Evolutionary conservation across 2,113 vertebrate genomes (phyloP).

Genomic region (Delphinus delphis): DNA sequence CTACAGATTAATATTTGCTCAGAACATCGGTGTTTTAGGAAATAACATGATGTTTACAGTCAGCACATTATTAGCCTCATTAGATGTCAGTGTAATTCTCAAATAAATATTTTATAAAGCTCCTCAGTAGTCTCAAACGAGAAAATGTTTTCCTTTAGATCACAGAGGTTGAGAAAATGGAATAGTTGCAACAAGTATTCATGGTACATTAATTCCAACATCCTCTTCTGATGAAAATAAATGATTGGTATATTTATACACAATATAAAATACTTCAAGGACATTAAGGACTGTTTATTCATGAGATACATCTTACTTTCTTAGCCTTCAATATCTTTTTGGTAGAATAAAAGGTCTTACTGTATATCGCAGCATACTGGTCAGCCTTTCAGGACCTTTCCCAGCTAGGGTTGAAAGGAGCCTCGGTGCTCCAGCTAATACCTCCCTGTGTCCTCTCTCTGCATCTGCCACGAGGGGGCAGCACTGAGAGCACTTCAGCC

Average conservation of each 20-base stretch:
- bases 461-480: not conserved
- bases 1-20: slow-evolving; percentile 45
- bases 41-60: slow-evolving; percentile 60
- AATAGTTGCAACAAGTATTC: slow-evolving; percentile 71
- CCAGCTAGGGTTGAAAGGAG: not conserved
- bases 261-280: not conserved
- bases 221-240: slow-evolving; percentile 33
- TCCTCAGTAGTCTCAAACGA: slow-evolving; percentile 66
- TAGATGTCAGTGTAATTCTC: slow-evolving; percentile 61
- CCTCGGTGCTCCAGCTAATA: not conserved
- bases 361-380: too few relatives aligned
- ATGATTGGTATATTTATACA: not conserved
- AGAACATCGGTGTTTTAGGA: slow-evolving; percentile 10
- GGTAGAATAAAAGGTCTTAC: not conserved
- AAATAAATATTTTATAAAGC: slow-evolving; percentile 73
- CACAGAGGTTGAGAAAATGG: slow-evolving; percentile 66
- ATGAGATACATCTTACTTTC: not conserved
- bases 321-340: not conserved
- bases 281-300: not conserved
- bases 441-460: not conserved
- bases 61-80: slow-evolving; percentile 61
- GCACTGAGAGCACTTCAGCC: not conserved
- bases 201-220: slow-evolving; percentile 67
- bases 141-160: slow-evolving; percentile 77
- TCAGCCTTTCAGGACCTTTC: not conserved